Conservation (phyloP, 2,797 vertebrate genomes). For the Vireo griseus region DNA sequence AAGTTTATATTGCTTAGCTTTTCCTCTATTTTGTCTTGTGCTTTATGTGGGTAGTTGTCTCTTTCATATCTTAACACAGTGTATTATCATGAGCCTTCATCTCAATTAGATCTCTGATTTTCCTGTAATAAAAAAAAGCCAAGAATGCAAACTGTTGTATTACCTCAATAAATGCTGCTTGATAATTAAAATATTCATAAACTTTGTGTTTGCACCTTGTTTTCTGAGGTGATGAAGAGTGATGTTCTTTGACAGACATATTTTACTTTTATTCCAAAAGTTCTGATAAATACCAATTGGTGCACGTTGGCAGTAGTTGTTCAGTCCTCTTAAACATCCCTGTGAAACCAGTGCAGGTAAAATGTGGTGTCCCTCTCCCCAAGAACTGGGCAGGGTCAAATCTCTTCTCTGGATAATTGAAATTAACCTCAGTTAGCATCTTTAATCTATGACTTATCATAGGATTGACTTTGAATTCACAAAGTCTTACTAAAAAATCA, state of each 20-base stretch:
- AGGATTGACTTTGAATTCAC: background rate
- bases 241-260: rapidly evolving
- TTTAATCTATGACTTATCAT: background rate
- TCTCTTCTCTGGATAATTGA: background rate
- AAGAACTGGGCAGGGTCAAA: background rate
- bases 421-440: background rate
- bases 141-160: background rate
- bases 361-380: background rate
- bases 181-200: background rate
- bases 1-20: background rate
- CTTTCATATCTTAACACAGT: background rate
- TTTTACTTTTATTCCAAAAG: background rate
- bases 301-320: background rate
- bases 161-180: background rate
- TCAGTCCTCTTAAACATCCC: background rate
- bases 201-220: background rate
- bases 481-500: background rate
- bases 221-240: background rate
- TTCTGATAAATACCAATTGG: rapidly evolving
- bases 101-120: background rate
- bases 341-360: background rate
- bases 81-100: background rate
- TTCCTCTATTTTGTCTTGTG: background rate
- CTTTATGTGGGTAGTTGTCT: background rate
- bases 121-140: background rate